Base-by-base conservation (phyloP, 2,113 vertebrate genomes). In the Tetrax tetrax region DNA sequence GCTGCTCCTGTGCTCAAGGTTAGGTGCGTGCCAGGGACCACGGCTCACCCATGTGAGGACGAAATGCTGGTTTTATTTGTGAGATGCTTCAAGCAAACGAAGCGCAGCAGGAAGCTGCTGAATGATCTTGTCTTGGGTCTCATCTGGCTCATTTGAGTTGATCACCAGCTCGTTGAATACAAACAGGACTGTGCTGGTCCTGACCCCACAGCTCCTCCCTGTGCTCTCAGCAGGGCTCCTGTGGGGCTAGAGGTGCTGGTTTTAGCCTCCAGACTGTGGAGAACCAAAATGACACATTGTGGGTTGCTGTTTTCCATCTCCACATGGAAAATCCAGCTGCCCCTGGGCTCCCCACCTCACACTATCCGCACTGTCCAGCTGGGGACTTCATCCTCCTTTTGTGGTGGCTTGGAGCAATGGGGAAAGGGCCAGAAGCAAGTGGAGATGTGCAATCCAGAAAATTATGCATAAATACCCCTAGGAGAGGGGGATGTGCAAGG, bases 1-100 rank as follows among this genome's bases (percentile, higher is more conserved):
- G 25, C 57, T 74, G 27, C 72, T 89, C 41, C 72, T 5, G 3
- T 0, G 4, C 41, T 63, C 0, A 0, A 53, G 66, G 38, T 35
- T 1, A 1, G 13, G 35, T 28, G 37, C 0, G 0, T 66, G 41
- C 77, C 56, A 59, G 51, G 41, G 86, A 25, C 56, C 25, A 45
- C 0, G 0, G 69, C 41, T 69, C 45, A 74, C n/a, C 64, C 31
- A 12, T 1, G 5, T 23, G 48, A 57, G 54, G 59, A 57, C 1
- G 5, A 57, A 50, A 37, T 10, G 1, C 64, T 87, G 60, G n/a
- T 70, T 90, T 54, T 48, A 50, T 41, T 65, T 53, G 64, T 0
- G 6, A 75, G 33, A 27, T 48, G 51, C 33, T 50, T 41, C 48
- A 11, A 45, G 47, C n/a, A 56, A 83, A 41, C 28, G 14, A 63